phyloP scores from a whole-genome alignment of 1,140 invertebrate genomes.

The Oedothorax gibbosus region DNA sequence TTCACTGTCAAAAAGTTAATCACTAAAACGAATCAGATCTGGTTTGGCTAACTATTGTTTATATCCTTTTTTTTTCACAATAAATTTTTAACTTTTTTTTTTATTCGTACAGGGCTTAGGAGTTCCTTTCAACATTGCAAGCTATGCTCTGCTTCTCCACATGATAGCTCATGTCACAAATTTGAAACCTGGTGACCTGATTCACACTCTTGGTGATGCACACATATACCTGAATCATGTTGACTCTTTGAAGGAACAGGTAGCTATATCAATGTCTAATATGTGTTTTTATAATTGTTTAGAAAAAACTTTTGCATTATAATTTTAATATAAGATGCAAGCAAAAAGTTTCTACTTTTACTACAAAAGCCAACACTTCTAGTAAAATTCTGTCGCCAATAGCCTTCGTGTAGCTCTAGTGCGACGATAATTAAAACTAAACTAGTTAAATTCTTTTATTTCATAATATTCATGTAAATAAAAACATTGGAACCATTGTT shows the following conservation, averaged over 20 bases:
- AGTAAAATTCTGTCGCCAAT: background rate
- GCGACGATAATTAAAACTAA: background rate
- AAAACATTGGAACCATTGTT: too few relatives aligned
- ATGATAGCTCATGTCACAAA: slow-evolving; percentile 97
- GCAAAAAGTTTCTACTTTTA: background rate
- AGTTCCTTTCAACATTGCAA: slow-evolving; percentile 99
- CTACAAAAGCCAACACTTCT: background rate
- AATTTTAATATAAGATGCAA: background rate
- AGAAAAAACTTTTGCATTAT: slow-evolving; percentile 19
- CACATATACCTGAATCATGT: slow-evolving; percentile 97
- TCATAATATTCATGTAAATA: background rate
- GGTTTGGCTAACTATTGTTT: too few relatives aligned
- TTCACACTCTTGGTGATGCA: slow-evolving; percentile 96
- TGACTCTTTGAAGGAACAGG: slow-evolving; percentile 85
- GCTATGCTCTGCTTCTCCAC: slow-evolving; percentile 92
- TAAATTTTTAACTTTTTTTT: background rate
- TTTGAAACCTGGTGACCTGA: slow-evolving; percentile 92
- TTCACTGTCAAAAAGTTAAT: background rate
- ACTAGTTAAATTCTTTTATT: background rate
- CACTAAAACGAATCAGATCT: too few relatives aligned
- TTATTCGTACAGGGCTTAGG: slow-evolving; percentile 79
- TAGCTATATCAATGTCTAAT: slow-evolving; percentile 61
- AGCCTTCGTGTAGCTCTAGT: too few relatives aligned
- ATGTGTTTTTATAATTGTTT: background rate
- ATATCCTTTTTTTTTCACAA: background rate